Base-by-base conservation (phyloP, 2,797 vertebrate species). In the Chelmon rostratus region DNA sequence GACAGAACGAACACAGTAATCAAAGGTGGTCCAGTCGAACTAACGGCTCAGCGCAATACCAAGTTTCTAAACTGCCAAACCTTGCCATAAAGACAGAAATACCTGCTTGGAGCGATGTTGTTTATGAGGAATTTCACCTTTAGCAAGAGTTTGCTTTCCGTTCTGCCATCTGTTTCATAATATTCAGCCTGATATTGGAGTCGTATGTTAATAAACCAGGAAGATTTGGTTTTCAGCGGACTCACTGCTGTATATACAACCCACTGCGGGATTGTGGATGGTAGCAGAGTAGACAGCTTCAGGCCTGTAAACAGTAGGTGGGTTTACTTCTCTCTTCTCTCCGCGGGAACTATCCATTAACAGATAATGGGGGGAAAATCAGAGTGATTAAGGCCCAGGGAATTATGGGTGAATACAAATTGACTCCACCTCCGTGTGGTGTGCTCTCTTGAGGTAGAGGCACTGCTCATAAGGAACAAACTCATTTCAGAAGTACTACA, bases 341-440 rank as follows among this genome's bases (percentile, higher is more conserved):
- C 94, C 66, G 87, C 91, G 93, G 96, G 96, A 97, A 97, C 97
- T 97, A 97, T 97, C 97, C 97, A 98, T 98, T 98, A 98, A 97
- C 96, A 97, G 96, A 97, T 97, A 97, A 98, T 97, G 96, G 96
- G 95, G 91, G 94, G 95, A 95, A 97, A 96, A 96, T 98, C 95
- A 91, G 93, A 95, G 95, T 96, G 95, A 96, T 96, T 98, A 98
- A 96, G 96, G 94, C 95, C 96, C 93, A 93, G 96, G 96, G 96
- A 98, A 97, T 98, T 96, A 93, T 96, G 95, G 95, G 96, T 95
- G 95, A 96, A 96, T 96, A 97, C 96, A 97, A 97, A 97, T 96
- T 95, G 92, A 96, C 94, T 95, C 96, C 95, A 95, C 96, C 96
- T 96, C 93, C 23, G 83, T 95, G 93, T 85, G 90, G 85, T 89